Conservation (phyloP, 1,140 invertebrate genomes). For the Drosophila funebris region DNA sequence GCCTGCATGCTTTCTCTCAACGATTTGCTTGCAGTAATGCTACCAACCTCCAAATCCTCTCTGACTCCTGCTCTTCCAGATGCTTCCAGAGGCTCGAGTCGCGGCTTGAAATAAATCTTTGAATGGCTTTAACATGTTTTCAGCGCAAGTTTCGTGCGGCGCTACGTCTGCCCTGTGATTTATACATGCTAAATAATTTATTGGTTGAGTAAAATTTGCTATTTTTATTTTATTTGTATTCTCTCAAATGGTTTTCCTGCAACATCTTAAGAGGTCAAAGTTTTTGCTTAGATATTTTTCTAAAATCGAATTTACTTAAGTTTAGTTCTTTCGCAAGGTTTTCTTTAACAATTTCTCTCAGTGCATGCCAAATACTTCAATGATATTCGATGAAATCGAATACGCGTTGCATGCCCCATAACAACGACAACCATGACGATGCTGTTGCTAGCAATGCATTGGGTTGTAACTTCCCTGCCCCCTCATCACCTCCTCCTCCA, state of each 20-base stretch:
- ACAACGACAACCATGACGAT: constrained; percentile 10
- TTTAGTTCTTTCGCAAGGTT: background rate
- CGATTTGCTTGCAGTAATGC: too few species aligned
- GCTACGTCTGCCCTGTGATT: constrained; percentile 44
- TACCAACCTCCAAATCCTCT: background rate
- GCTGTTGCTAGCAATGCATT: constrained; percentile 17
- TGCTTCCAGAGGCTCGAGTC: constrained; percentile 19
- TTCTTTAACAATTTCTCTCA: constrained; percentile 4
- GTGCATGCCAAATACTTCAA: constrained; percentile 45
- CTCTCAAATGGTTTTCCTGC: constrained; percentile 33
- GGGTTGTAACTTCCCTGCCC: constrained; percentile 1
- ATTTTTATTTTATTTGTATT: constrained; percentile 7
- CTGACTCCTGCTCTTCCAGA: constrained; percentile 5
- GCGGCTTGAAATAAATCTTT: constrained; percentile 59
- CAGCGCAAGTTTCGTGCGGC: constrained; percentile 51
- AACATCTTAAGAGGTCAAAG: constrained; percentile 24
- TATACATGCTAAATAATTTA: constrained; percentile 73
- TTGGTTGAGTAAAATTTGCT: constrained; percentile 28
- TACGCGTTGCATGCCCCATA: constrained; percentile 22
- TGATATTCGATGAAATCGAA: constrained; percentile 63
- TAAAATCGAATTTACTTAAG: too few species aligned
- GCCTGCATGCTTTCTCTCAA: background rate
- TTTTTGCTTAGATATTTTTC: background rate
- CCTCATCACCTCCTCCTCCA: background rate
- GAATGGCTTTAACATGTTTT: constrained; percentile 70